Evolutionary conservation across 2,113 vertebrate species (phyloP), one percentile per base, ranked within the genome.

Genomic region (Motacilla alba): DNA sequence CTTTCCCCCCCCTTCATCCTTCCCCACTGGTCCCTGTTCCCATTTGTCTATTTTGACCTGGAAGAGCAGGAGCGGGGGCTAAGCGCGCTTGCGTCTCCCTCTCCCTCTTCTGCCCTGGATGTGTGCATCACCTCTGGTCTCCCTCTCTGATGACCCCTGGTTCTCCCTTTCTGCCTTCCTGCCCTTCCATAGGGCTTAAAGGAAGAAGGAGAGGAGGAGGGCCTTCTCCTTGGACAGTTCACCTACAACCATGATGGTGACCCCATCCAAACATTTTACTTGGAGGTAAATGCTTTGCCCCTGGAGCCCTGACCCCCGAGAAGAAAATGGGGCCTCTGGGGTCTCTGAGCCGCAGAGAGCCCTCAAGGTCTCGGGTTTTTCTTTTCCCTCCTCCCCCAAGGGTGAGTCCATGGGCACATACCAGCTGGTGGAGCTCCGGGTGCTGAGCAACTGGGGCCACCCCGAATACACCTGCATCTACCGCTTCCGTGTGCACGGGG

Each of bases 401-500:
- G 93, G 70, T 83, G 90, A 97, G 11, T 75, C 93, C 1, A 26
- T 91, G 66, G 95, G 80, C 70, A 43, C 91, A 0, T 99, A 97
- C 82, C 96, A 97, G 83, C 95, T 98, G 92, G 98, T 98, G 64
- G 98, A 99, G 93, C 97, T 99, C 33, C 97, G 98, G 18, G 97
- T 99, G 69, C 97, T 99, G 91, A 98, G 98, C 67, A 99, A 99
- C 82, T 99, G 99, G 99, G 99, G 99, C 69, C 99, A 99, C 75
- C 97, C 98, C 0, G 98, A 99, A 30, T 99, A 99, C 72, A 99
- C 99, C 20, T 99, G 99, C 89, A 97, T 99, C 92, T 99, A 99
- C 96, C 99, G 99, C 81, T 99, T 99, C 98, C 97, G 99, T 1
- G 99, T 99, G 53, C 99, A 99, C 0, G 99, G 99, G 56, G 97